A percentile compares a stretch with the other conserved stretches of the same genome.
Evolutionary conservation across 1,140 invertebrate genomes (phyloP).

Genomic region (Teleogryllus occipitalis): DNA sequence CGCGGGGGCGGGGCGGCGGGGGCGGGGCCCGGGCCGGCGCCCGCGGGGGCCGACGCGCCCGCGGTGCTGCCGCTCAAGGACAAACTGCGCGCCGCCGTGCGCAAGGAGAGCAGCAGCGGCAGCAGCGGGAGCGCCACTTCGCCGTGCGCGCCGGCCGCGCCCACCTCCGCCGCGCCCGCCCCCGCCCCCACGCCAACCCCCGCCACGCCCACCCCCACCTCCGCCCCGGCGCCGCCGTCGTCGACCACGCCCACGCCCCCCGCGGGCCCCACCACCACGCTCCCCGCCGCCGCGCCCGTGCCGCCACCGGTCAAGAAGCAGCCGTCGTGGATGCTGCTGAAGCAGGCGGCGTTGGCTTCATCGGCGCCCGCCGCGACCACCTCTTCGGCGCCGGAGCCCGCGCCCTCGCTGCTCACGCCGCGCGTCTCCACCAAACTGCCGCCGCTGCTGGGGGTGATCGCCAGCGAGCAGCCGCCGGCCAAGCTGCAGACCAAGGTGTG

Average conservation of each 20-base stretch:
- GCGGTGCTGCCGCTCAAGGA: too few relatives aligned
- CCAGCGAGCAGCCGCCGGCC: background rate
- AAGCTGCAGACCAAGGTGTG: too few relatives aligned
- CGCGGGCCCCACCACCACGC: background rate
- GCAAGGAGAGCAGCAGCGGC: background rate
- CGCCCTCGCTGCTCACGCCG: background rate
- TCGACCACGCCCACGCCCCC: background rate
- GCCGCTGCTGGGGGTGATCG: background rate
- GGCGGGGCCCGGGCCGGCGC: too few relatives aligned
- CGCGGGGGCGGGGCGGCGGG: too few relatives aligned
- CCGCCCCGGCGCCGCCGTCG: background rate
- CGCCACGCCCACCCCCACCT: background rate
- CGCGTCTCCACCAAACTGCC: background rate
- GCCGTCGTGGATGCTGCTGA: slow-evolving; percentile 11
- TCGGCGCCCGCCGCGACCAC: background rate
- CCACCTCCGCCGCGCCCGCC: background rate
- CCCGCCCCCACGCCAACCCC: background rate
- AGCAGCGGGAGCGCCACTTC: too few relatives aligned
- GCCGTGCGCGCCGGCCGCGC: background rate
- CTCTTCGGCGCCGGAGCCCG: background rate
- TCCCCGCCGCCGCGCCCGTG: background rate
- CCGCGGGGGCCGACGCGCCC: too few relatives aligned
- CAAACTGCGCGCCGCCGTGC: too few relatives aligned
- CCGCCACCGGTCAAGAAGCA: background rate
- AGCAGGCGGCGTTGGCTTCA: background rate